Evolutionary conservation across 2,113 vertebrate genomes (phyloP).

Genomic region (Rhizomys pruinosus): DNA sequence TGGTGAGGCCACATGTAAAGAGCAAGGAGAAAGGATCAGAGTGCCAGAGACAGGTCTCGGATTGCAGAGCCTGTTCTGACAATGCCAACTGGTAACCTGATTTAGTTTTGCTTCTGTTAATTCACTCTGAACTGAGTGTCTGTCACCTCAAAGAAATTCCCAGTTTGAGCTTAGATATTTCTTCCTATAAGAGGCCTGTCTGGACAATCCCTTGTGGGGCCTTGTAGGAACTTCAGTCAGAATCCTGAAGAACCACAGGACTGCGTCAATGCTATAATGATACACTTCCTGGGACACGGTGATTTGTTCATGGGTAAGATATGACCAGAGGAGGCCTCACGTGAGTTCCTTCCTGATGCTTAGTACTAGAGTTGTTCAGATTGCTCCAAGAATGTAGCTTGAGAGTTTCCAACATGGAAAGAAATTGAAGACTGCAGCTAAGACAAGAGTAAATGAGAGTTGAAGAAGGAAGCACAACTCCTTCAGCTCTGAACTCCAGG

Average conservation of each 20-base stretch:
- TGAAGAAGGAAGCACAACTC: background rate
- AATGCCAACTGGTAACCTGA: background rate
- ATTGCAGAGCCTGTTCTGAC: background rate
- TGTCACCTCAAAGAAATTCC: conserved; percentile 43
- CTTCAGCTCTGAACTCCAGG: background rate
- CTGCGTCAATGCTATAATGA: background rate
- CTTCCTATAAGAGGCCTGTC: conserved; percentile 1
- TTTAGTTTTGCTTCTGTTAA: background rate
- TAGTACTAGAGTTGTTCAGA: background rate
- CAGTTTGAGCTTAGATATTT: conserved; percentile 47
- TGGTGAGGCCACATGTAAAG: background rate
- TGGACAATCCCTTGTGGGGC: background rate
- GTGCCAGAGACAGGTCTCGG: background rate
- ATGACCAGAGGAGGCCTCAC: background rate
- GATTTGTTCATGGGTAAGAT: background rate
- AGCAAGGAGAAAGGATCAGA: background rate
- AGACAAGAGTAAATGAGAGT: background rate
- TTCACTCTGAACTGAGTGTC: background rate
- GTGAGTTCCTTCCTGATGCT: background rate
- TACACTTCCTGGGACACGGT: background rate
- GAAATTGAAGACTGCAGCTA: background rate
- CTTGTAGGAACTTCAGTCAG: background rate
- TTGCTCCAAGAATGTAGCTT: background rate
- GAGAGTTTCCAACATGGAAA: background rate
- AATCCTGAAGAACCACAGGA: background rate